Evolutionary conservation across 2,797 vertebrate genomes (phyloP).

Genomic region (Tachyglossus aculeatus): DNA sequence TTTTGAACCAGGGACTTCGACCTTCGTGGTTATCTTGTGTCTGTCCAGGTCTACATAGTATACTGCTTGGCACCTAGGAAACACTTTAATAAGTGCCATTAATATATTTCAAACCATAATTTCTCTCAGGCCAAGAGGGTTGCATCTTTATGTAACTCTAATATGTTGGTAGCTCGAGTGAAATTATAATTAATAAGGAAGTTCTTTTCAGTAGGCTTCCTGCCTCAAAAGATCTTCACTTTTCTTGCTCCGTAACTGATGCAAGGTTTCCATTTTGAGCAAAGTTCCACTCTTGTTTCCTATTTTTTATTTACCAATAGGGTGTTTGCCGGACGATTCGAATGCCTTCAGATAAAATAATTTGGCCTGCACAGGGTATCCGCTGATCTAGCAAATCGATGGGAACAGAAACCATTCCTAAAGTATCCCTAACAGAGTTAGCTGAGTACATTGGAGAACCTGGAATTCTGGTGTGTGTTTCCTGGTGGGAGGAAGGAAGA

Average conservation of each 20-base stretch:
- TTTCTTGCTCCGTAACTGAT: background rate
- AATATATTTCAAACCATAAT: constrained; percentile 13
- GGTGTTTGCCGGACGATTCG: background rate
- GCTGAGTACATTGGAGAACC: background rate
- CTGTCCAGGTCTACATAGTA: no score
- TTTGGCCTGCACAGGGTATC: background rate
- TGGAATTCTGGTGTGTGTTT: background rate
- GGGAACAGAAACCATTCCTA: background rate
- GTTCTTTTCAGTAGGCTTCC: constrained; percentile 34
- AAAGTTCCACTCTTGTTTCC: constrained; percentile 3
- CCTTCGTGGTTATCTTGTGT: no score
- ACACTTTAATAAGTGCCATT: constrained; percentile 1
- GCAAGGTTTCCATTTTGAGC: constrained; percentile 23
- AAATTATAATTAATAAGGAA: constrained; percentile 20
- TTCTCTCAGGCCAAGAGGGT: constrained; percentile 18
- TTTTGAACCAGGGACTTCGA: no score
- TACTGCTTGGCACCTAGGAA: no score
- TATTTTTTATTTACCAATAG: constrained; percentile 10
- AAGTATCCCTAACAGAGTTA: background rate
- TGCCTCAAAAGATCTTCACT: constrained; percentile 17
- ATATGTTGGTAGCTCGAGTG: constrained; percentile 26
- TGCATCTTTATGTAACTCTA: constrained; percentile 28
- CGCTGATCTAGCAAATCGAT: constrained; percentile 20
- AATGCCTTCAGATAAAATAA: constrained; percentile 13
- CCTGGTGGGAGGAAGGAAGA: background rate